Percentiles rank a stretch among this genome's conserved stretches.
phyloP scores from a whole-genome alignment of 2,113 vertebrate species.

The Corvus hawaiiensis region DNA sequence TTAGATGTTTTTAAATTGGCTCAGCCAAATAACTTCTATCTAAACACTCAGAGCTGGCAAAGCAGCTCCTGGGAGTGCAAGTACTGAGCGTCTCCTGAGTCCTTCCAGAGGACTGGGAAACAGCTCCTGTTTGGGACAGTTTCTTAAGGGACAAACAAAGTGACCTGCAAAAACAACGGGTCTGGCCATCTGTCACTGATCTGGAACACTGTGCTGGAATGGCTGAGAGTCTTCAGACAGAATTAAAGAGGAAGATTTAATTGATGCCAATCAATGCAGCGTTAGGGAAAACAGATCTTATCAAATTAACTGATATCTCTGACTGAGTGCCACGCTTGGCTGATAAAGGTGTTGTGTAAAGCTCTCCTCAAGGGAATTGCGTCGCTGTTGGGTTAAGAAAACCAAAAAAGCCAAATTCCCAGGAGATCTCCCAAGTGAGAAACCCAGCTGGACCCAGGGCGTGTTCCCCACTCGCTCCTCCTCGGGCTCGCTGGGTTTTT shows the following conservation, averaged over 20 bases:
- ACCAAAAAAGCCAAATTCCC: not conserved
- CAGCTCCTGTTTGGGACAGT: not conserved
- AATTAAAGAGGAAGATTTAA: not conserved
- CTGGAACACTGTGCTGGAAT: not conserved
- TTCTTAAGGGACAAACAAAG: not conserved
- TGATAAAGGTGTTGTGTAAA: not conserved
- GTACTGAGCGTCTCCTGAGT: not conserved
- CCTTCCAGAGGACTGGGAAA: not conserved
- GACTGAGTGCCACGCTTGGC: not conserved
- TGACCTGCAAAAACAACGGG: not conserved
- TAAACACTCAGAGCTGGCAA: not conserved
- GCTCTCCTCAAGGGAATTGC: not conserved
- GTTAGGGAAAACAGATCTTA: not conserved
- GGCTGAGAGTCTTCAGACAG: not conserved
- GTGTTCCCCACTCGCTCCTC: rapidly evolving
- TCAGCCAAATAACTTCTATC: not conserved
- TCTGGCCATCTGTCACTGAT: not conserved
- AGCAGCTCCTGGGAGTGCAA: not conserved
- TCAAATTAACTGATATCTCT: not conserved
- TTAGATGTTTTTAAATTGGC: not conserved
- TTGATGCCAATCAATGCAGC: not conserved
- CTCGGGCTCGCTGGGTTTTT: rapidly evolving
- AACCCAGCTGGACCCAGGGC: not conserved
- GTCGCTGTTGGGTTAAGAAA: not conserved
- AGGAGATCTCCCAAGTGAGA: not conserved